Evolutionary conservation across 1,140 invertebrate genomes (phyloP).

Genomic region (Orchestia grillus): DNA sequence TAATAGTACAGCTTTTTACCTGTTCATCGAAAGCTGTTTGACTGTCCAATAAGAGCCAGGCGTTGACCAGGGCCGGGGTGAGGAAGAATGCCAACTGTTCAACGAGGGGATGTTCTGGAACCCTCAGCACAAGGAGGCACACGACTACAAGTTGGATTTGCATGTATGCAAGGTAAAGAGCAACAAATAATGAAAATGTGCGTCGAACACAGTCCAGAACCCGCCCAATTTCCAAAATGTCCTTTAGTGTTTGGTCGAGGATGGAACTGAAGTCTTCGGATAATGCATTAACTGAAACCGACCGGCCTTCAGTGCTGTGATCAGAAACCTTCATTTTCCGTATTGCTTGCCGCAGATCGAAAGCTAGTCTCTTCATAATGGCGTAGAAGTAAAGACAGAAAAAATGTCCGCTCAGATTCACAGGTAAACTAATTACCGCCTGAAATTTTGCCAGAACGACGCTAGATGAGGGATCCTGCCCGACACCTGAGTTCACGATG

Average conservation of each 20-base stretch:
- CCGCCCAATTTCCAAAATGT: neutral
- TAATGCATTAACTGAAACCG: neutral
- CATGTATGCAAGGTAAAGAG: neutral
- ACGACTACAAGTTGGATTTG: neutral
- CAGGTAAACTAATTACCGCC: neutral
- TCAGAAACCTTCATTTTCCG: neutral
- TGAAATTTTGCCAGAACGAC: neutral
- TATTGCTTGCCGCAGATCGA: neutral
- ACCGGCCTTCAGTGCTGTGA: neutral
- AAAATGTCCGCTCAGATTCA: neutral
- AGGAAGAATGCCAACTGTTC: neutral
- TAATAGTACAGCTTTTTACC: neutral
- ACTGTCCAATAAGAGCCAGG: neutral
- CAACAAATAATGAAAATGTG: neutral
- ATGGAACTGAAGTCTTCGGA: neutral
- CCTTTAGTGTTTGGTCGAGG: neutral
- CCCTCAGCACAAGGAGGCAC: neutral
- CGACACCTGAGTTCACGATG: neutral
- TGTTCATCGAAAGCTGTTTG: neutral
- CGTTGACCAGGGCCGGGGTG: neutral
- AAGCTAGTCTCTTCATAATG: neutral
- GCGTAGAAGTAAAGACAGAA: neutral
- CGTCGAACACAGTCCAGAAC: neutral
- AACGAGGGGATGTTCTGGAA: neutral
- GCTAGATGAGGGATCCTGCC: neutral